Base-by-base conservation (phyloP, 2,797 vertebrate genomes). In the Sciurus vulgaris region DNA sequence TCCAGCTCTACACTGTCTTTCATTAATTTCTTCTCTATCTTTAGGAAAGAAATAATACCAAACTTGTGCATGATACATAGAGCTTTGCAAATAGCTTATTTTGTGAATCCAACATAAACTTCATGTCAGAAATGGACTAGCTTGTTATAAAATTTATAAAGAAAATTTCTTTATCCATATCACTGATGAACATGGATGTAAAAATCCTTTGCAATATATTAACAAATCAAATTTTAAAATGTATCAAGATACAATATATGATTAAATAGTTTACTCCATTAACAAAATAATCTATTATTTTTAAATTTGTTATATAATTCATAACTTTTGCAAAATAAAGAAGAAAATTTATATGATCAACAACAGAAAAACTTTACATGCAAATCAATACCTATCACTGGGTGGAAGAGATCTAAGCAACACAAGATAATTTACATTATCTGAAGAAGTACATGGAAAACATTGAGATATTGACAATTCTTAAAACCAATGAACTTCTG, bases 131-230 rank as follows among this genome's bases (percentile, higher is more conserved):
- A 70, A 4, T 28, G 73, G 65, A 30, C 22, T 87, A 41, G 3
- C 10, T 76, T 7, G 51, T 54, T 79, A 33, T 5, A 51, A 93
- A 93, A 81, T 10, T 13, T 20, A 92, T 35, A 38, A 79, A 54
- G 8, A 84, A 69, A 69, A 70, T 76, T 69, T 70, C 7, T 30
- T 86, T n/a, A 61, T 67, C 2, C 59, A 41, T 3, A 77, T 33
- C 7, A 76, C 4, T 56, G 4, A 67, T 73, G 12, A 89, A 82
- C 4, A 78, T 54, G 1, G 3, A 44, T 44, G 2, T 11, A 84
- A 49, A 95, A 87, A 15, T 33, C 5, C 72, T 82, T 76, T 41
- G 33, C 28, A 92, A 92, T 54, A 73, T 44, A 65, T 72, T 94
- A 56, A 56, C 5, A 30, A 61, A 41, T 10, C 13, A 72, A 59